phyloP scores from a whole-genome alignment of 2,888 invertebrate species.

The Pheosia gnoma region DNA sequence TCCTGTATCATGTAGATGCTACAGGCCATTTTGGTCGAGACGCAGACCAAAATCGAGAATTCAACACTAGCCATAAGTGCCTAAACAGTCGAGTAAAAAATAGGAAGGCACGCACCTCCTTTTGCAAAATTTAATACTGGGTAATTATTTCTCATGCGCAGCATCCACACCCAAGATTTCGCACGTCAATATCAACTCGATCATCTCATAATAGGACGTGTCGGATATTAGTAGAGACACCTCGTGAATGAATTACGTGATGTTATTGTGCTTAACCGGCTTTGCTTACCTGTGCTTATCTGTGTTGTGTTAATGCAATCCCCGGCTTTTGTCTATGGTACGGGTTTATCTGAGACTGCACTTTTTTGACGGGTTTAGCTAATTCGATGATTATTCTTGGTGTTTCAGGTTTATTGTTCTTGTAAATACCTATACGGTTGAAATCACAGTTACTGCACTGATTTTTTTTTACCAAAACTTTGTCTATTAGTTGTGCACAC shows the following conservation, averaged over 20 bases:
- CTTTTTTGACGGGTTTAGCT: conserved; percentile 29
- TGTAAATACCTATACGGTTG: neutral
- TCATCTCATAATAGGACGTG: conserved; percentile 49
- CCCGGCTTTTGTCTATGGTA: conserved; percentile 25
- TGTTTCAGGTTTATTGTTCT: neutral
- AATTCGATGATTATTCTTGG: conserved; percentile 18
- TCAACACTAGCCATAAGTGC: too few species aligned
- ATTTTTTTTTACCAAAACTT: too few species aligned
- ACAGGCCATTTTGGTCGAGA: too few species aligned
- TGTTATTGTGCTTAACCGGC: conserved; percentile 39
- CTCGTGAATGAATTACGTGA: conserved; percentile 59
- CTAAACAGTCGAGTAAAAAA: too few species aligned
- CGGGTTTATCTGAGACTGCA: conserved; percentile 14
- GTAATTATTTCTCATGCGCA: neutral
- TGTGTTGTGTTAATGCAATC: conserved; percentile 33
- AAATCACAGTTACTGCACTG: too few species aligned
- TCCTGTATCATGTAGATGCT: too few species aligned
- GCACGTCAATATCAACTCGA: conserved; percentile 72
- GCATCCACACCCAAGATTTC: conserved; percentile 33
- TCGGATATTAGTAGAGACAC: conserved; percentile 23
- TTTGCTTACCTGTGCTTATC: conserved; percentile 50
- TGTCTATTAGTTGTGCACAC: too few species aligned
- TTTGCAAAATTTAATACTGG: too few species aligned
- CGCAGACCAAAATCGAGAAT: too few species aligned
- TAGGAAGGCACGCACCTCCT: too few species aligned